Conservation (phyloP, 1,140 invertebrate genomes). For the Ceratoteleas bidentatus region DNA sequence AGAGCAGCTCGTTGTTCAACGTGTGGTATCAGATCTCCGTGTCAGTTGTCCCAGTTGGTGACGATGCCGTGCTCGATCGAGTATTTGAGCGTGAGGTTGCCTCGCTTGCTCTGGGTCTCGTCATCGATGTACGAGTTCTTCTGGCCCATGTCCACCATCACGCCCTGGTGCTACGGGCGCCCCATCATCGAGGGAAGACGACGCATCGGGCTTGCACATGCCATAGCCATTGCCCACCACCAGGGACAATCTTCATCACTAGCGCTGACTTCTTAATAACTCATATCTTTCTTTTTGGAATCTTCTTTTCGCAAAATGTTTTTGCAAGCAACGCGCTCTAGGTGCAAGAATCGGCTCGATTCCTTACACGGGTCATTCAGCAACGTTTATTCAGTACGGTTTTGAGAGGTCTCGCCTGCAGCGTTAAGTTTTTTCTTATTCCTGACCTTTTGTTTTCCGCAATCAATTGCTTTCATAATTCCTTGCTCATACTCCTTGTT, state of each 20-base stretch:
- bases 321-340: too few species aligned
- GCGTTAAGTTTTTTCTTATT: neutral
- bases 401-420: too few species aligned
- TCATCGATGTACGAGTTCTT: slow-evolving; percentile 6
- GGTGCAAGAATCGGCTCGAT: too few species aligned
- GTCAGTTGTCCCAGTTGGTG: slow-evolving; percentile 94
- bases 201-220: slow-evolving; percentile 92
- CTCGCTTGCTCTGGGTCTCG: slow-evolving; percentile 91
- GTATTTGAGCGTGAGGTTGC: slow-evolving; percentile 89
- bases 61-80: slow-evolving; percentile 92
- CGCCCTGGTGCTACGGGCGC: slow-evolving; percentile 27
- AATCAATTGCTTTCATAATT: neutral
- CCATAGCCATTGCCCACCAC: slow-evolving; percentile 93
- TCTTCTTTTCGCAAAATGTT: too few species aligned
- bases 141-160: slow-evolving; percentile 13
- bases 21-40: slow-evolving; percentile 90
- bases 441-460: neutral
- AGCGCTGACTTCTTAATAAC: too few species aligned
- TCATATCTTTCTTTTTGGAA: too few species aligned
- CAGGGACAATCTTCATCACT: too few species aligned
- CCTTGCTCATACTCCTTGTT: neutral
- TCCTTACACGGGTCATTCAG: too few species aligned
- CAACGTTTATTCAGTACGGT: too few species aligned
- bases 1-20: slow-evolving; percentile 87
- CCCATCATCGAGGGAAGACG: slow-evolving; percentile 90